Conservation (phyloP, 2,113 vertebrate genomes). For the Daboia siamensis region DNA sequence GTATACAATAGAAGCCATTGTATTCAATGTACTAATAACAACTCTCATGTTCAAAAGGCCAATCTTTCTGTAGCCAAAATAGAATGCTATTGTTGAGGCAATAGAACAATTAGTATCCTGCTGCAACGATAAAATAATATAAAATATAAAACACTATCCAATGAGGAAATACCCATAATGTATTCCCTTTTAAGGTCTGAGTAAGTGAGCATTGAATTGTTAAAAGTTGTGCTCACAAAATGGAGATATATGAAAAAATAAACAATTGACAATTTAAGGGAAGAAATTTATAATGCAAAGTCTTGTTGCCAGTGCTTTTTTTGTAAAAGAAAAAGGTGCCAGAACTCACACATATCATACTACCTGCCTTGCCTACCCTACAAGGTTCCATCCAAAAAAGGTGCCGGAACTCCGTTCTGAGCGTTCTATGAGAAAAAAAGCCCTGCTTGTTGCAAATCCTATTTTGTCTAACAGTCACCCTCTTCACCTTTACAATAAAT, state of each 20-base stretch:
- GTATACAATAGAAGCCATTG: not conserved
- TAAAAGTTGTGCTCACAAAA: not conserved
- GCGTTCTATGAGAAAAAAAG: too few relatives aligned
- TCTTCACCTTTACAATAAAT: not conserved
- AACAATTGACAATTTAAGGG: not conserved
- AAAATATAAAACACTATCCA: not conserved
- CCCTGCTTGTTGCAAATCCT: not conserved
- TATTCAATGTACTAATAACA: not conserved
- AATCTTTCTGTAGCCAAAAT: not conserved
- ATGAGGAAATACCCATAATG: not conserved
- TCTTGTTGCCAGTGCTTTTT: too few relatives aligned
- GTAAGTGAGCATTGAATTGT: not conserved
- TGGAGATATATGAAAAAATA: too few relatives aligned
- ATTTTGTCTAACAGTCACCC: not conserved
- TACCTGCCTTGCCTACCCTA: too few relatives aligned
- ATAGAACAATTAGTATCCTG: not conserved
- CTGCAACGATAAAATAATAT: not conserved
- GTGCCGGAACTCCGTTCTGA: too few relatives aligned
- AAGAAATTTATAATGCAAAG: not conserved
- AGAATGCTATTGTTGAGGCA: not conserved
- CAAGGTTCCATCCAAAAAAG: too few relatives aligned
- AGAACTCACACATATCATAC: too few relatives aligned
- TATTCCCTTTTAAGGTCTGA: not conserved
- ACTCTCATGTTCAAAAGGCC: not conserved
- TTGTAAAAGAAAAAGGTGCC: too few relatives aligned